Percentiles rank a stretch among this genome's conserved stretches.
Conservation (phyloP, 2,113 vertebrate genomes). For the Maccullochella peelii region DNA sequence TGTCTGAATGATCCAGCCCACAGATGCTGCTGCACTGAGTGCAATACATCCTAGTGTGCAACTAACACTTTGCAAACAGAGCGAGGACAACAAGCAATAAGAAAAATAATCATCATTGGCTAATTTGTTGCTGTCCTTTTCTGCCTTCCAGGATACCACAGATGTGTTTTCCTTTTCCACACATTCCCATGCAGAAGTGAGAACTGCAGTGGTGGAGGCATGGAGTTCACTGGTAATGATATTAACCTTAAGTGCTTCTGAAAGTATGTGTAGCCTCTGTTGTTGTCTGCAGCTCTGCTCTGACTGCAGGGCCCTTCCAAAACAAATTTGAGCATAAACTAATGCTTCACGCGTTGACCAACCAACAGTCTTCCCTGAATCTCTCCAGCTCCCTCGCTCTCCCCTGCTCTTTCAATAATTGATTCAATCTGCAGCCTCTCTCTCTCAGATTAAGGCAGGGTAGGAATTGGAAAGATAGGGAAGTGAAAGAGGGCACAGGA, state of each 20-base stretch:
- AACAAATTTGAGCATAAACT: conserved; percentile 61
- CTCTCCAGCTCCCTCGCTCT: conserved; percentile 47
- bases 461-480: conserved; percentile 12
- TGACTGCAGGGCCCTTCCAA: conserved; percentile 50
- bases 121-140: conserved; percentile 28
- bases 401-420: conserved; percentile 74
- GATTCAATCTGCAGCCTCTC: conserved; percentile 73
- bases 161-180: conserved; percentile 1
- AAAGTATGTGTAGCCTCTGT: conserved; percentile 50
- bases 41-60: conserved; percentile 1
- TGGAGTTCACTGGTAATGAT: conserved; percentile 56
- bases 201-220: conserved; percentile 33
- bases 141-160: conserved; percentile 5
- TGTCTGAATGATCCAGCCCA: conserved; percentile 61
- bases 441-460: conserved; percentile 56
- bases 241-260: conserved; percentile 74
- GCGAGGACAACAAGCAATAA: background rate
- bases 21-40: conserved; percentile 36
- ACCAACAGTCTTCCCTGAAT: conserved; percentile 68
- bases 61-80: conserved; percentile 8
- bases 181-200: conserved; percentile 49
- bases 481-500: conserved; percentile 44
- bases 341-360: conserved; percentile 63
- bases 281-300: conserved; percentile 56
- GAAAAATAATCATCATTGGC: conserved; percentile 15